Conservation (phyloP, 2,113 vertebrate genomes). For the Calyptomena viridis region DNA sequence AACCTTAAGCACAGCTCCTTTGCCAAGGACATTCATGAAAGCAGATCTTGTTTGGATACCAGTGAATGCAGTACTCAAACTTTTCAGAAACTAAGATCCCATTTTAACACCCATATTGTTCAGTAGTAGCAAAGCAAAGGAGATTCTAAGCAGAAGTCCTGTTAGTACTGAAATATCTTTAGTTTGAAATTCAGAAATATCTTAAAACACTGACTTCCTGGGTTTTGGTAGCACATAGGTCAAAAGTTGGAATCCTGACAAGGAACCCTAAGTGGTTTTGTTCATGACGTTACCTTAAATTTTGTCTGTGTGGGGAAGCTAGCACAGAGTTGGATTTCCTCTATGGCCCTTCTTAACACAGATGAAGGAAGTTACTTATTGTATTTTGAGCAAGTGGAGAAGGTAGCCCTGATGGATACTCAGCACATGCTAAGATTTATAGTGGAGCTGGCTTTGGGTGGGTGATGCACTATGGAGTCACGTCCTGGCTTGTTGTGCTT, state of each 20-base stretch:
- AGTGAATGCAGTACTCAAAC: background rate
- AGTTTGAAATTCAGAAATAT: background rate
- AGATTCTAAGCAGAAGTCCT: background rate
- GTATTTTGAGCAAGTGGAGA: background rate
- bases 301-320: background rate
- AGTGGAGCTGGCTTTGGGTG: background rate
- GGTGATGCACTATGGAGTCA: background rate
- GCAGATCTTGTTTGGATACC: constrained; percentile 26
- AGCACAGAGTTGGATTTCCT: background rate
- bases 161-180: background rate
- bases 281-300: background rate
- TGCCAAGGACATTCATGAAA: constrained; percentile 57
- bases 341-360: background rate
- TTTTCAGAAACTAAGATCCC: background rate
- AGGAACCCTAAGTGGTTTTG: background rate
- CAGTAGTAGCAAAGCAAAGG: background rate
- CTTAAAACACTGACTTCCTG: background rate
- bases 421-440: background rate
- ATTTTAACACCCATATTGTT: constrained; percentile 17
- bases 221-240: background rate
- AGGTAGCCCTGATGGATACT: background rate
- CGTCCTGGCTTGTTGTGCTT: background rate
- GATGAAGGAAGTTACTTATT: background rate
- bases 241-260: background rate
- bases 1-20: constrained; percentile 6